A percentile compares a stretch with the other conserved stretches of the same genome.
These are phyloP conservation scores for Bombus confusus DNA, from an alignment of 1,140 invertebrate genomes.

Conservation along the genomic window DNA sequence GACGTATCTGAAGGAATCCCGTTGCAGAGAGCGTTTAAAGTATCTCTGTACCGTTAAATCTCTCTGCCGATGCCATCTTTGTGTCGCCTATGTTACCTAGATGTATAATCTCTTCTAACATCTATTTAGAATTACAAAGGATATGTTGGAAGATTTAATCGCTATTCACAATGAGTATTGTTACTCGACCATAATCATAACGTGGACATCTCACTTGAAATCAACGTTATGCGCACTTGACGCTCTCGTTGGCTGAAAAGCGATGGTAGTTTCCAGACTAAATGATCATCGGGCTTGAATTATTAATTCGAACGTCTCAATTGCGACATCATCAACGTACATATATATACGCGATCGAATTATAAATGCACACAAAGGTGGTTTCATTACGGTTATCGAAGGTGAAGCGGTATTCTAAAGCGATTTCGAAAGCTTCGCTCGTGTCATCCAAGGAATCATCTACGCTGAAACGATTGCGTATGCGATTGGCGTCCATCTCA, in stretches of 20 bases:
- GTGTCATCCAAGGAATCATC: neutral
- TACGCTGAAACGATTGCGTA: conserved; percentile 9
- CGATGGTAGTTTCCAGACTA: neutral
- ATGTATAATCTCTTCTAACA: neutral
- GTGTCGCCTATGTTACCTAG: neutral
- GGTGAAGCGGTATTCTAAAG: conserved; percentile 23
- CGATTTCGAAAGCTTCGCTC: conserved; percentile 42
- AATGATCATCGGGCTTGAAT: neutral
- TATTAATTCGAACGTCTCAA: neutral
- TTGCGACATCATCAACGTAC: neutral
- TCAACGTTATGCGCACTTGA: neutral
- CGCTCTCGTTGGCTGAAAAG: neutral
- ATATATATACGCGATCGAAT: neutral
- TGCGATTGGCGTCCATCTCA: neutral
- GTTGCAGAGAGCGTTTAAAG: neutral
- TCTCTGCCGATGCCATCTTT: neutral
- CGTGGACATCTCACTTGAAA: neutral
- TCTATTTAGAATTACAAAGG: too few relatives aligned
- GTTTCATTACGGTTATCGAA: conserved; percentile 47
- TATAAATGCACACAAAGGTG: neutral
- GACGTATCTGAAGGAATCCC: neutral
- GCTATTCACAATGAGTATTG: neutral
- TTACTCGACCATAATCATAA: neutral
- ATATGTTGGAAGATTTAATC: neutral
- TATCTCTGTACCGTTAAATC: conserved; percentile 29